Percentiles rank a stretch among this genome's conserved stretches.
Evolutionary conservation across 2,113 vertebrate genomes (phyloP).

Genomic region (Haemorhous mexicanus): DNA sequence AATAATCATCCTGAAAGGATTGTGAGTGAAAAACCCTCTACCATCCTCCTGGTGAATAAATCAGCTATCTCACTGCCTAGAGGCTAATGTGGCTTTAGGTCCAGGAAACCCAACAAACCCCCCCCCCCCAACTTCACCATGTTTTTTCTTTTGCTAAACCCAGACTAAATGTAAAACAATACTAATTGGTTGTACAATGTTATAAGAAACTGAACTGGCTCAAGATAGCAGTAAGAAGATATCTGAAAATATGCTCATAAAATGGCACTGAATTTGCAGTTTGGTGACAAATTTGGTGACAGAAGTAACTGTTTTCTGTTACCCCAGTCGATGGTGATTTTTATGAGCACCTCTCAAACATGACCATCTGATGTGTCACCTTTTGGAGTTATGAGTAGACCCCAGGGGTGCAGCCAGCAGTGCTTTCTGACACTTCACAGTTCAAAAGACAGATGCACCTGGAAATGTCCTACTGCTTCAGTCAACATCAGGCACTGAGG

Average conservation of each 20-base stretch:
- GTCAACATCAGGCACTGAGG: fast-evolving
- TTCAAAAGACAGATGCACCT: fast-evolving
- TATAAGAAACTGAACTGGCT: not conserved
- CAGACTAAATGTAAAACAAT: not conserved
- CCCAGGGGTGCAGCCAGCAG: not conserved
- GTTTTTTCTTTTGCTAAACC: not conserved
- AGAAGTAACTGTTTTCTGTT: not conserved
- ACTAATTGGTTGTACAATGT: not conserved
- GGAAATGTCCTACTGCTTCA: not conserved
- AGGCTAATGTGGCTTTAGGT: not conserved
- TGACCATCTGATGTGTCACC: not conserved
- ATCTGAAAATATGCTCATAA: not conserved
- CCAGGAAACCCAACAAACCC: not conserved
- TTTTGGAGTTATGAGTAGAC: not conserved
- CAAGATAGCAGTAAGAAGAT: not conserved
- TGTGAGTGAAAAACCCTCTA: not conserved
- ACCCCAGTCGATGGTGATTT: not conserved
- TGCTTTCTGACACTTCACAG: not conserved
- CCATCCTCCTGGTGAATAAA: not conserved
- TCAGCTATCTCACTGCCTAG: not conserved
- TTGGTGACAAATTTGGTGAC: not conserved
- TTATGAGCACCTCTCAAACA: not conserved
- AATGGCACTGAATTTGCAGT: not conserved
- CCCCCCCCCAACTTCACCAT: fast-evolving
- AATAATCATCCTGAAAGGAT: not conserved